These are phyloP conservation scores for Huso huso DNA, from an alignment of 2,797 vertebrate genomes.

Conservation along the genomic window DNA sequence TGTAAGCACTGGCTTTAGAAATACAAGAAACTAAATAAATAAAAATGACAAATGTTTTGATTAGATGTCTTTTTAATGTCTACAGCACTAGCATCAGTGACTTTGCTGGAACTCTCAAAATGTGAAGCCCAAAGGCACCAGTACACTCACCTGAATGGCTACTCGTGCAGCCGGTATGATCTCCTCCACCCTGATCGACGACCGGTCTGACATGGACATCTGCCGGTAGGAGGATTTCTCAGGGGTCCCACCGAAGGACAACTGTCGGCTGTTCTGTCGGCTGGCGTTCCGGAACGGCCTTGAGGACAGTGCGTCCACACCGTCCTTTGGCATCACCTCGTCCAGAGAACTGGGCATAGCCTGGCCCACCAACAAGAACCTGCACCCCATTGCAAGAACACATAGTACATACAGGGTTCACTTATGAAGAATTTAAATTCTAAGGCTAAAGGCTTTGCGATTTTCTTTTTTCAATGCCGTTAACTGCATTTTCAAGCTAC, in stretches of 20 bases:
- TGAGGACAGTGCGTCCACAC: conserved; percentile 81
- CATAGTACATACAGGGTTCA: not conserved
- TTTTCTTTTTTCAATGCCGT: too few species aligned
- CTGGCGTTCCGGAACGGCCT: conserved; percentile 88
- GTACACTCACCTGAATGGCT: conserved; percentile 78
- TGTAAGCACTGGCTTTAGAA: too few species aligned
- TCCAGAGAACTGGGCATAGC: conserved; percentile 85
- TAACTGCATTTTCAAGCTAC: too few species aligned
- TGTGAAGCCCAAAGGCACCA: too few species aligned
- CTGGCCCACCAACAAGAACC: conserved; percentile 93
- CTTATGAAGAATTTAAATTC: too few species aligned
- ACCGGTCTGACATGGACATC: conserved; percentile 90
- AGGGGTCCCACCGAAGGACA: conserved; percentile 90
- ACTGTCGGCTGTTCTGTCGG: conserved; percentile 76
- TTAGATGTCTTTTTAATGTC: too few species aligned
- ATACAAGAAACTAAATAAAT: too few species aligned
- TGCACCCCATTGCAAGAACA: conserved; percentile 31
- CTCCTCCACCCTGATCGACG: conserved; percentile 94
- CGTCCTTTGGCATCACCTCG: conserved; percentile 83
- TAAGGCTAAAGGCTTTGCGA: not conserved
- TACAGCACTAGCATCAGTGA: too few species aligned
- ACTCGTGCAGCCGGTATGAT: conserved; percentile 96
- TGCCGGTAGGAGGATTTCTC: conserved; percentile 93
- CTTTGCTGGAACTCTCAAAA: too few species aligned
- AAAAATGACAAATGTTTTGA: too few species aligned